Conservation (phyloP, 2,797 vertebrate species). For the Ptychobarbus kaznakovi region DNA sequence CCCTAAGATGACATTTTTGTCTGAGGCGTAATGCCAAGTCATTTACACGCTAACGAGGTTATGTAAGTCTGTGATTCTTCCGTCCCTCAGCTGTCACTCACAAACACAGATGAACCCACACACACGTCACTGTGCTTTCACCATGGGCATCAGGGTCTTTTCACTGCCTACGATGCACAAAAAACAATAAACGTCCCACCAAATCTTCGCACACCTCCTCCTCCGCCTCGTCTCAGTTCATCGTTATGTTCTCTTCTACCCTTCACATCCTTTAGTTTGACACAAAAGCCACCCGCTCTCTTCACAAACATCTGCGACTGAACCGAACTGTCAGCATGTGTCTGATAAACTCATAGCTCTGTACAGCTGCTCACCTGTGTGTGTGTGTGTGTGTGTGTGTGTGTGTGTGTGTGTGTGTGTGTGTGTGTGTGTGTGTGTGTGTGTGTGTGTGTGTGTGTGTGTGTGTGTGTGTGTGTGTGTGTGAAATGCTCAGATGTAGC, state of each 20-base stretch:
- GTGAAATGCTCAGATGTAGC: background rate
- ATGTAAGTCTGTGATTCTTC: conserved; percentile 12
- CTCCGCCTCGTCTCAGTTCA: conserved; percentile 25
- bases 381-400: conserved; percentile 13
- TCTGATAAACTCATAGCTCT: conserved; percentile 6
- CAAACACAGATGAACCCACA: conserved; percentile 16
- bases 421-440: background rate
- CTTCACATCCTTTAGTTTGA: conserved; percentile 39
- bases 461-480: background rate
- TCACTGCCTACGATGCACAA: conserved; percentile 32
- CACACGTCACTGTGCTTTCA: background rate
- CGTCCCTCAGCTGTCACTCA: background rate
- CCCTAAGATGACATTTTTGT: conserved; percentile 14
- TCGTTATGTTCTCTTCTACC: conserved; percentile 16
- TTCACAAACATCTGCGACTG: background rate
- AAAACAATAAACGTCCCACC: conserved; percentile 44
- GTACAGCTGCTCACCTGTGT: conserved; percentile 11
- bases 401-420: background rate
- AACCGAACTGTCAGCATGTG: background rate
- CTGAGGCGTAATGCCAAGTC: conserved; percentile 4
- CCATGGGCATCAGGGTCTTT: background rate
- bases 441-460: conserved; percentile 14
- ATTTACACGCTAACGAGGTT: conserved; percentile 30
- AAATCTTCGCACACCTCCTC: conserved; percentile 20
- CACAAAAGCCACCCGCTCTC: conserved; percentile 27